phyloP scores from a whole-genome alignment of 2,888 invertebrate species.

The Heteromurus nitidus region DNA sequence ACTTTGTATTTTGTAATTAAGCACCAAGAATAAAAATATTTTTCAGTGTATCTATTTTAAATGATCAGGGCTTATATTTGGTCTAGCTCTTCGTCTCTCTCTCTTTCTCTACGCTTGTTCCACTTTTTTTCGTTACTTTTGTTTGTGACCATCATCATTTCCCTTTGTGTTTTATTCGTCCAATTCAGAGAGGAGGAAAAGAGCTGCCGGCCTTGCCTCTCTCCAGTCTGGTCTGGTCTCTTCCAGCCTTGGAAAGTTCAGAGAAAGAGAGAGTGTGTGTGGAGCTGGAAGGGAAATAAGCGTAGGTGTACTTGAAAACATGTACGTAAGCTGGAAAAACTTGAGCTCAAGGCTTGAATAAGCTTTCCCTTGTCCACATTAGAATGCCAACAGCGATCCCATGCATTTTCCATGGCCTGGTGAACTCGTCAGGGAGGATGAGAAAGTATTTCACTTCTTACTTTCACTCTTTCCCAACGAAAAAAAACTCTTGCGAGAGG shows the following conservation, averaged over 20 bases:
- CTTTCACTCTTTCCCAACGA: too few relatives aligned
- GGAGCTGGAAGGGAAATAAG: background rate
- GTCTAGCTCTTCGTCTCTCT: too few relatives aligned
- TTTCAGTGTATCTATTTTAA: too few relatives aligned
- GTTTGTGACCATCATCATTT: conserved; percentile 52
- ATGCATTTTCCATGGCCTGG: conserved; percentile 62
- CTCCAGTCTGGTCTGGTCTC: too few relatives aligned
- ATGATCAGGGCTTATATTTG: too few relatives aligned
- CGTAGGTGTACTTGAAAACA: too few relatives aligned
- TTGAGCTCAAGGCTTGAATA: too few relatives aligned
- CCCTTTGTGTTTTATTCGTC: conserved; percentile 26
- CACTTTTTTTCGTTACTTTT: conserved; percentile 41
- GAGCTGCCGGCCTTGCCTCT: background rate
- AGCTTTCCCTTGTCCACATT: conserved; percentile 39
- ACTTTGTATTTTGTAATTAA: too few relatives aligned
- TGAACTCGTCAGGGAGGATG: conserved; percentile 36
- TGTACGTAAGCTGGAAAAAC: too few relatives aligned
- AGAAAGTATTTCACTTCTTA: conserved; percentile 9
- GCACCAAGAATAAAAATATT: conserved; percentile 1
- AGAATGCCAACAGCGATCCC: conserved; percentile 54
- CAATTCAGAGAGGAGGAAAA: conserved; percentile 10
- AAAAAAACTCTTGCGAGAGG: too few relatives aligned
- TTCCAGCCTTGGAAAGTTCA: too few relatives aligned
- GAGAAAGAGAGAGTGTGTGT: too few relatives aligned
- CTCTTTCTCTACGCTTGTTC: conserved; percentile 33